Base-by-base conservation (phyloP, 2,888 invertebrate genomes). In the Opisthograptis luteolata region DNA sequence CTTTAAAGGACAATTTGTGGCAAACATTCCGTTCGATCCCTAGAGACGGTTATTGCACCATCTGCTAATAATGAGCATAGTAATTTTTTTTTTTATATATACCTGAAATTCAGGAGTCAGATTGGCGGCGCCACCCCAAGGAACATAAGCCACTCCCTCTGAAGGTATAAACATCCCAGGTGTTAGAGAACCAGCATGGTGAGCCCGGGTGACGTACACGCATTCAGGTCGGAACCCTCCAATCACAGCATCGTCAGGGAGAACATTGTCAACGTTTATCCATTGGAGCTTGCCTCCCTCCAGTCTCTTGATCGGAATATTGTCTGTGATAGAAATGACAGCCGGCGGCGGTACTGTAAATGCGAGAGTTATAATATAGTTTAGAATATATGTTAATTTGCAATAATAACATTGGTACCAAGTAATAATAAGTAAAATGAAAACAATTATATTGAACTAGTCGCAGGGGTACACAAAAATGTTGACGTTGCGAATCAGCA, bases 121-220 rank as follows among this genome's bases (percentile, higher is more conserved):
- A 68, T 95, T 94, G 64, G 95, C 94, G 8, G 79, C 90, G 8
- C 96, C 95, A 12, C 96, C 96, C 95, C 95, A 96, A 32, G 96
- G 81, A 8, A 96, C 81, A 68, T 94, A 96, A 55, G 93, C 93
- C 0, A 92, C 87, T 6, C 94, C 93, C 68, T 95, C 94, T 8
- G 94, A 93, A 3, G 95, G 93, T 32, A 94, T 91, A 58, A 95
- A 92, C 79, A 96, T 96, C 14, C 97, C 97, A 37, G 96, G 96
- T 55, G 96, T 92, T 27, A 96, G 76, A n/a, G 93, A 95, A 4
- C 94, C 94, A 60, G 93, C 93, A 72, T 95, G 95, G 12, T 82
- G 80, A 1, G 95, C 94, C 66, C 96, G 92, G 9, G 94, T 93
- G 2, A 96, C 92, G 68, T 92, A 95, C 3, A 95, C 69, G 1